Base-by-base conservation (phyloP, 2,797 vertebrate genomes). In the Antrozous pallidus region DNA sequence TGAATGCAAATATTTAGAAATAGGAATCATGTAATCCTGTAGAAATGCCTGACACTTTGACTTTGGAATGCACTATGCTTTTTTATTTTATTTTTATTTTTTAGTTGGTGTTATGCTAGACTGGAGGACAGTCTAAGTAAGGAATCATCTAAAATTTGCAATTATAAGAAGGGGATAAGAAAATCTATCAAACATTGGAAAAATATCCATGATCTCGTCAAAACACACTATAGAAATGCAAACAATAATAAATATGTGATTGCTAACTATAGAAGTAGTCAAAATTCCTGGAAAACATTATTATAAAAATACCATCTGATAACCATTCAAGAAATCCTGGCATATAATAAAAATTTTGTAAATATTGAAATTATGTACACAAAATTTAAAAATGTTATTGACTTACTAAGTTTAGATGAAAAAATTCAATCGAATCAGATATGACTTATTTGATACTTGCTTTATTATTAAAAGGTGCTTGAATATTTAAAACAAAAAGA, bases 1-100 rank as follows among this genome's bases (percentile, higher is more conserved):
- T 86, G 51, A 97, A 95, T 95, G 87, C 84, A 96, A 90, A 92
- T 88, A 89, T 96, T 95, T 94, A 94, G 91, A 61, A 96, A 94
- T 14, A 91, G 9, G 71, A 89, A 94, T 95, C 63, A 71, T 91
- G 58, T 94, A 91, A 94, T 92, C 45, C 69, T 89, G 49, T 73
- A 85, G 31, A 96, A 94, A n/a, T 80, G 88, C 61, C 77, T 96
- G 84, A 95, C 77, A 94, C 74, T 96, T 96, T 94, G 92, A 91
- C 92, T 95, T 88, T 96, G 90, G 58, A 91, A 82, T 5, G 5
- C 49, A 71, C 18, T 93, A 36, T 67, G 6, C 16, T 67, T 83
- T 71, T 69, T 42, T 54, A 54, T 54, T 58, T 58, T 58, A 12
- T 58, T 58, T 58, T 58, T 58, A 28, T 58, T 58, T 58, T 58